phyloP scores from a whole-genome alignment of 2,113 vertebrate species.

The Burhinus oedicnemus region DNA sequence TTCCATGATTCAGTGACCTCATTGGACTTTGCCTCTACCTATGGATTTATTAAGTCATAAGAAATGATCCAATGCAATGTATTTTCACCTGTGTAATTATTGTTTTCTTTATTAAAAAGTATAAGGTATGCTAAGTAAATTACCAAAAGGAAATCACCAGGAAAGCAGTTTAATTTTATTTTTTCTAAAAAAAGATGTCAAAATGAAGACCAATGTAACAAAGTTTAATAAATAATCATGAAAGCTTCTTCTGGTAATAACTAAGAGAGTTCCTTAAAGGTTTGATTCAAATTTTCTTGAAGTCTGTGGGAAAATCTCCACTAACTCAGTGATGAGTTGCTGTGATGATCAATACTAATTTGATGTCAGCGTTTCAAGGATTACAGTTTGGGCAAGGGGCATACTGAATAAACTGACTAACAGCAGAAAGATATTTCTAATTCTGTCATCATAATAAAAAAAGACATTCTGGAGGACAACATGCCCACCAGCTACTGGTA shows the following conservation, averaged over 20 bases:
- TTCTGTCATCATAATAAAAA: not conserved
- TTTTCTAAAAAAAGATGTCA: not conserved
- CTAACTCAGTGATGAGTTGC: not conserved
- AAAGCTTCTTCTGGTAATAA: not conserved
- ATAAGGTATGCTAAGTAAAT: not conserved
- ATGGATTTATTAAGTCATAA: not conserved
- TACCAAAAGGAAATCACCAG: not conserved
- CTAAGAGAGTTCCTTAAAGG: not conserved
- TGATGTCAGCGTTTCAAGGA: not conserved
- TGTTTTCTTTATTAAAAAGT: not conserved
- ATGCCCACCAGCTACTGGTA: not conserved
- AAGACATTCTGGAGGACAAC: not conserved
- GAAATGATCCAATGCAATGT: not conserved
- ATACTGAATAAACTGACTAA: not conserved
- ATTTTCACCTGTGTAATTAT: not conserved
- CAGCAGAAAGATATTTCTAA: not conserved
- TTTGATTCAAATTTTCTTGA: not conserved
- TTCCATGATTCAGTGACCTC: not conserved
- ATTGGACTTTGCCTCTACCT: not conserved
- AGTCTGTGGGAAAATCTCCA: not conserved
- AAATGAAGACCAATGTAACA: not conserved
- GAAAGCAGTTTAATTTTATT: not conserved
- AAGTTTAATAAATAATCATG: not conserved
- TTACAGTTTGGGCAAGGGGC: not conserved
- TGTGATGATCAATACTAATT: not conserved